Conservation (phyloP, 2,113 vertebrate species). For the Sphaerodactylus townsendi region DNA sequence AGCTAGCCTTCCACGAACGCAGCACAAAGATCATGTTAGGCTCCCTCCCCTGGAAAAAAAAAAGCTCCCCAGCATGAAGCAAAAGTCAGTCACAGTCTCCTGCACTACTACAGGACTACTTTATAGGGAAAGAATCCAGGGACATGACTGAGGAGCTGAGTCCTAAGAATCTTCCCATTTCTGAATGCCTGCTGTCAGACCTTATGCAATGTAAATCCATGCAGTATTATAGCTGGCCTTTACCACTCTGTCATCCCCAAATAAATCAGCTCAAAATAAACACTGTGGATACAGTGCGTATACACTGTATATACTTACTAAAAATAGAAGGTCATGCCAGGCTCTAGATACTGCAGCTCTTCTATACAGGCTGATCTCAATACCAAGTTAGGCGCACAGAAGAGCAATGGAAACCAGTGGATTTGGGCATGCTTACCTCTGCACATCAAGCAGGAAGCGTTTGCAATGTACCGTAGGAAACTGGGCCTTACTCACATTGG, state of each 20-base stretch:
- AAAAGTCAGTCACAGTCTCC: neutral
- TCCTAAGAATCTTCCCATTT: neutral
- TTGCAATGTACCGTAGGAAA: neutral
- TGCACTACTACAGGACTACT: neutral
- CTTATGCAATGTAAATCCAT: neutral
- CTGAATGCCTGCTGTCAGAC: neutral
- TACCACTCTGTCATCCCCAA: neutral
- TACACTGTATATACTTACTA: neutral
- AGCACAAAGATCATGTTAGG: neutral
- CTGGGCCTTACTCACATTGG: neutral
- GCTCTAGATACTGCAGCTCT: neutral
- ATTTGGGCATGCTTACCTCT: neutral
- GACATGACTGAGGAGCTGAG: neutral
- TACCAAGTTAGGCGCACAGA: neutral
- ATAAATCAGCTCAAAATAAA: neutral
- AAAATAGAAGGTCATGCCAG: neutral
- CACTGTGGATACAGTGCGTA: rapidly evolving
- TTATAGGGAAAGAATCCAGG: neutral
- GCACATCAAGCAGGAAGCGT: neutral
- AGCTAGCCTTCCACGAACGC: neutral
- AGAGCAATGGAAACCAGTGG: neutral
- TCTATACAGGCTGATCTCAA: neutral
- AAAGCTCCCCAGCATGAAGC: neutral
- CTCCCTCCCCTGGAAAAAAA: neutral
- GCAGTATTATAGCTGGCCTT: neutral